Conservation (phyloP, 1,140 invertebrate genomes). For the Dreissena polymorpha region DNA sequence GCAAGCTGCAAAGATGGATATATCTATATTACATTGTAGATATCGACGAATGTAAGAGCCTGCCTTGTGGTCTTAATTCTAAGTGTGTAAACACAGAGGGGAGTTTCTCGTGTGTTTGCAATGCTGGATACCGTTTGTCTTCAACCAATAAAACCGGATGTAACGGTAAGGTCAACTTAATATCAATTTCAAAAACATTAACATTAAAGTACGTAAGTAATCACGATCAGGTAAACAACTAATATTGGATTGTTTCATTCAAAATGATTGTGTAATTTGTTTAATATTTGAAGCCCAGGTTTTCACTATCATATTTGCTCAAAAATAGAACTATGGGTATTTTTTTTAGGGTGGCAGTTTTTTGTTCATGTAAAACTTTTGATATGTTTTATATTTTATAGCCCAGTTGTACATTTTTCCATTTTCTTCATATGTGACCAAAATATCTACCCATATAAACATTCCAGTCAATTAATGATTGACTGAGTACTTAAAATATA, state of each 20-base stretch:
- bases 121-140: constrained; percentile 1
- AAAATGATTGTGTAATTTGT: neutral
- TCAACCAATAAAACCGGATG: neutral
- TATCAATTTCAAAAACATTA: neutral
- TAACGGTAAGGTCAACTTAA: neutral
- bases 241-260: neutral
- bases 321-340: neutral
- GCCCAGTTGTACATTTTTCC: too few relatives aligned
- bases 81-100: constrained; percentile 14
- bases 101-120: neutral
- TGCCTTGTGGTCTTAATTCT: neutral
- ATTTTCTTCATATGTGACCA: too few relatives aligned
- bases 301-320: neutral
- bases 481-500: too few relatives aligned
- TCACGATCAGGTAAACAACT: neutral
- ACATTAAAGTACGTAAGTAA: neutral
- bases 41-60: neutral
- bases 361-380: too few relatives aligned
- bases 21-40: neutral
- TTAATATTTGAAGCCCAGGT: neutral
- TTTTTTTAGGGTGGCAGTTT: too few relatives aligned
- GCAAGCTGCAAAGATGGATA: neutral
- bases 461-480: too few relatives aligned
- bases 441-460: too few relatives aligned
- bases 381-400: too few relatives aligned